A percentile compares a stretch with the other conserved stretches of the same genome.
These are phyloP conservation scores for Merluccius polli DNA, from an alignment of 2,797 vertebrate species.

Conservation along the genomic window DNA sequence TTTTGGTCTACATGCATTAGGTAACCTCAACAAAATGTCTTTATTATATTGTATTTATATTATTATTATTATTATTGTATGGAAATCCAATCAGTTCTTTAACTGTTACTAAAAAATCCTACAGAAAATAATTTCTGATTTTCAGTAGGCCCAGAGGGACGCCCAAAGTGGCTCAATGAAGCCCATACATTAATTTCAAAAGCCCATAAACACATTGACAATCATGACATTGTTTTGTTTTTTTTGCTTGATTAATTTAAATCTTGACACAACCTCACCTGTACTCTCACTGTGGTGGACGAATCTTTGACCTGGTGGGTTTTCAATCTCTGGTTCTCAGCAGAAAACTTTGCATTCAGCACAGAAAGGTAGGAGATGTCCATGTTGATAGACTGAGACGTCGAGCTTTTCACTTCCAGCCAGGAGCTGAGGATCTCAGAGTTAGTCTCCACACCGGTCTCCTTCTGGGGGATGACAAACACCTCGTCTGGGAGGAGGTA, in stretches of 20 bases:
- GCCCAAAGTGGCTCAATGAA: too few relatives aligned
- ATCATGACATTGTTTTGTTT: background rate
- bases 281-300: slow-evolving; percentile 77
- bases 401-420: slow-evolving; percentile 79
- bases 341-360: slow-evolving; percentile 84
- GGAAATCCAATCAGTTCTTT: background rate
- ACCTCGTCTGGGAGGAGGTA: slow-evolving; percentile 86
- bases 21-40: background rate
- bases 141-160: too few relatives aligned
- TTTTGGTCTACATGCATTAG: background rate
- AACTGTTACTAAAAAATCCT: background rate
- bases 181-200: background rate
- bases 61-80: slow-evolving; percentile 3
- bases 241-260: background rate
- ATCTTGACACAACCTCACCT: slow-evolving; percentile 61
- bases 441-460: slow-evolving; percentile 83
- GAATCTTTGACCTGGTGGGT: slow-evolving; percentile 80
- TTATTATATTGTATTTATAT: background rate
- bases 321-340: slow-evolving; percentile 79
- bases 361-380: slow-evolving; percentile 70
- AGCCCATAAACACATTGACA: background rate
- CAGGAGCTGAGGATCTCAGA: slow-evolving; percentile 85
- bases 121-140: background rate
- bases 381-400: slow-evolving; percentile 74
- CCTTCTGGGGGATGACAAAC: slow-evolving; percentile 82